phyloP scores from a whole-genome alignment of 2,797 vertebrate species.

The Syngnathus rostellatus region DNA sequence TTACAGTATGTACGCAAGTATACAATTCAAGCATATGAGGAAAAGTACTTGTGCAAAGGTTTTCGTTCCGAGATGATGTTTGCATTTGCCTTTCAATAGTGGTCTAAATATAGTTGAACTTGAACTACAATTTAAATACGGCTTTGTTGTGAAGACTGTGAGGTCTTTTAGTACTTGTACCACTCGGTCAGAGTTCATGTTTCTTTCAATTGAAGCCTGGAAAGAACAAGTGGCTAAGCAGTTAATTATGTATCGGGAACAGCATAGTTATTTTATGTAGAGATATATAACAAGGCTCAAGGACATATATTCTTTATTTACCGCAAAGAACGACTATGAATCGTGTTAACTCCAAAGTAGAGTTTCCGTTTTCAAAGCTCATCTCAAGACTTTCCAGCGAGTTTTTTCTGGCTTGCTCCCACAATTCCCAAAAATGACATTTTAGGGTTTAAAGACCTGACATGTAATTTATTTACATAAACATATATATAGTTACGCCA shows the following conservation, averaged over 20 bases:
- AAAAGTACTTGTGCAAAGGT: background rate
- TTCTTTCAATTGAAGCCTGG: background rate
- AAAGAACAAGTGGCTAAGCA: background rate
- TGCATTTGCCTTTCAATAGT: background rate
- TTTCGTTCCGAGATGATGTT: background rate
- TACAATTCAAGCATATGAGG: background rate
- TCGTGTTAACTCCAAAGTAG: background rate
- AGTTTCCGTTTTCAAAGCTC: background rate
- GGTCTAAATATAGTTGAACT: conserved; percentile 2
- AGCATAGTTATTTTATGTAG: too few species aligned
- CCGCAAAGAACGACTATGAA: background rate
- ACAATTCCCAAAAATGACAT: background rate
- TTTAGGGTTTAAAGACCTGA: background rate
- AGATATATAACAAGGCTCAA: too few species aligned
- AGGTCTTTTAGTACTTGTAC: background rate
- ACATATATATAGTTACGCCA: background rate
- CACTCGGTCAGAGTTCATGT: background rate
- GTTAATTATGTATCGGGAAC: too few species aligned
- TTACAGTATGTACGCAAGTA: background rate
- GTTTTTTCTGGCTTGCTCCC: background rate
- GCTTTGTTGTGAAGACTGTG: background rate
- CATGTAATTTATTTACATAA: background rate
- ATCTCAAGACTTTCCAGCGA: background rate
- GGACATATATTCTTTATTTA: too few species aligned
- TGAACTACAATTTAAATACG: conserved; percentile 2